Conservation (phyloP, 2,797 vertebrate species). For the Podarcis lilfordi region DNA sequence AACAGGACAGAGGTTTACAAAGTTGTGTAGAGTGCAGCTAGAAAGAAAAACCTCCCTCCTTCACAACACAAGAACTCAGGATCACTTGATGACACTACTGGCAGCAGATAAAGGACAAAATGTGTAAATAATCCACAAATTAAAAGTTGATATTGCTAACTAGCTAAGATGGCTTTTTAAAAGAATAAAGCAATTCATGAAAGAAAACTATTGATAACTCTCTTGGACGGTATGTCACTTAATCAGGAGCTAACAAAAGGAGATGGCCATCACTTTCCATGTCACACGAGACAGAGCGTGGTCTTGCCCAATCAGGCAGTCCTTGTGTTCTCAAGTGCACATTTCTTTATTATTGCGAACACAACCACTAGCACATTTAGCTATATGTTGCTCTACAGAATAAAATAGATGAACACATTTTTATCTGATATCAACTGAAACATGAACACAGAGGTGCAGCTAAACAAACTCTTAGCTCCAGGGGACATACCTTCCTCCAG, state of each 20-base stretch:
- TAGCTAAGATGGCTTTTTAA: not conserved
- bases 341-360: constrained; percentile 59
- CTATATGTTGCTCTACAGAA: not conserved
- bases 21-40: not conserved
- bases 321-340: constrained; percentile 37
- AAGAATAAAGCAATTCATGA: not conserved
- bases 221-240: not conserved
- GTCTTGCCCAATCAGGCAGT: not conserved
- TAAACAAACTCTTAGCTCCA: not conserved
- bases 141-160: not conserved
- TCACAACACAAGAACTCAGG: not conserved
- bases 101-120: too few species aligned
- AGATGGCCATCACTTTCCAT: too few species aligned
- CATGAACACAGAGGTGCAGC: constrained; percentile 21
- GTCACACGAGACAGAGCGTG: too few species aligned
- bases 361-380: constrained; percentile 34
- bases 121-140: not conserved
- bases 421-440: not conserved
- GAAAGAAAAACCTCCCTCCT: not conserved
- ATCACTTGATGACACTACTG: not conserved
- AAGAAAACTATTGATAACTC: not conserved
- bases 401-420: constrained; percentile 12
- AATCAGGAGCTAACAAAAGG: not conserved
- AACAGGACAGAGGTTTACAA: not conserved
- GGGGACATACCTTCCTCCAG: constrained; percentile 91